These are phyloP conservation scores for Lepas anatifera DNA, from an alignment of 2,888 invertebrate species.

Conservation along the genomic window DNA sequence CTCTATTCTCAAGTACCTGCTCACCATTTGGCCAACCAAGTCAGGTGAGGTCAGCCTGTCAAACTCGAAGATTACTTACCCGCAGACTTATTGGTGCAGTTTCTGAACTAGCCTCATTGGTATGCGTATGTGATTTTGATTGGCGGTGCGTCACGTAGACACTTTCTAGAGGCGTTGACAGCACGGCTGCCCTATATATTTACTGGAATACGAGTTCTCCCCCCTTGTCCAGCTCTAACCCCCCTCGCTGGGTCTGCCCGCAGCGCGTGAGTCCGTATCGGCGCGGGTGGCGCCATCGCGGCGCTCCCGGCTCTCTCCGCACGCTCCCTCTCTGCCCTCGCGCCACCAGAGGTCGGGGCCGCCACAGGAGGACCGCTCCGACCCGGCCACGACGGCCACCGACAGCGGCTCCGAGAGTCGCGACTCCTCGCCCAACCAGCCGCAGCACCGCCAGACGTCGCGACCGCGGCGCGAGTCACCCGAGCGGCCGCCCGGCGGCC, in stretches of 20 bases:
- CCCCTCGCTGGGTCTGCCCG: neutral
- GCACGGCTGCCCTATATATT: too few species aligned
- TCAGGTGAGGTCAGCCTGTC: too few species aligned
- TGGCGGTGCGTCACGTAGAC: neutral
- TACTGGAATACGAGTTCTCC: too few species aligned
- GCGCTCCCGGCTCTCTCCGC: slow-evolving; percentile 6
- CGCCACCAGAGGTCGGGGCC: slow-evolving; percentile 23
- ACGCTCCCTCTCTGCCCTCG: slow-evolving; percentile 23
- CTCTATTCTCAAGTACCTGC: slow-evolving; percentile 82
- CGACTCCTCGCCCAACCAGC: slow-evolving; percentile 31
- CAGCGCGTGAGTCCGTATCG: neutral
- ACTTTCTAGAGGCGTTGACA: neutral
- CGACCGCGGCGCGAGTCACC: neutral
- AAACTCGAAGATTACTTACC: too few species aligned
- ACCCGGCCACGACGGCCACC: slow-evolving; percentile 16
- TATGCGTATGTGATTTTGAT: neutral
- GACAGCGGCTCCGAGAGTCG: slow-evolving; percentile 29
- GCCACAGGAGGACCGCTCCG: slow-evolving; percentile 22
- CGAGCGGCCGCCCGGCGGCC: neutral
- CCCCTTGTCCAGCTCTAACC: too few species aligned
- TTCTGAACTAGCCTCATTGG: neutral
- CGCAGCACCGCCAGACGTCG: slow-evolving; percentile 24
- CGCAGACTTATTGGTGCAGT: too few species aligned
- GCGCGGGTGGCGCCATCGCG: neutral
- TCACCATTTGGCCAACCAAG: slow-evolving; percentile 92